Base-by-base conservation (phyloP, 1,140 invertebrate species). In the Dendroctonus valens region DNA sequence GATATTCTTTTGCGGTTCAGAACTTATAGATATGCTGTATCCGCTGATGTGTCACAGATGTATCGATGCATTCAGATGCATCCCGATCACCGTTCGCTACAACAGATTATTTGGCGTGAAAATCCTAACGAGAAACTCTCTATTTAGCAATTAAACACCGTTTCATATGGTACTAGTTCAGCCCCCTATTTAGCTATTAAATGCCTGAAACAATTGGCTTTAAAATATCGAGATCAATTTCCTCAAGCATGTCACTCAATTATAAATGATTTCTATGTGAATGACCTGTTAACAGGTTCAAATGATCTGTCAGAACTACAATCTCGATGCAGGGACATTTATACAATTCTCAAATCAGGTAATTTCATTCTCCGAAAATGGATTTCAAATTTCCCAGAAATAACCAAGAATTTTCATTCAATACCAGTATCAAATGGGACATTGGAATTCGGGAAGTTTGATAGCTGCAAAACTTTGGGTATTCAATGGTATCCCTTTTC, bases 201-300 rank as follows among this genome's bases (percentile, higher is more conserved):
- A n/a, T 71, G 69, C 54, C 37, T 75, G 40, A 15, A 63, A 7
- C 52, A 71, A 44, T 15, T 74, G 7, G 69, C 68, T 48, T 3
- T 57, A 2, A 66, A 74, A 44, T 5, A 15, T 70, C 0, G 7
- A 9, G 9, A 55, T 39, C 26, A 38, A 41, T 78, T 68, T 67
- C 78, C 76, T 5, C 15, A 41, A 0, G 76, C 70, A n/a, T 48
- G 72, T 15, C 39, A 69, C 66, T 65, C 76, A 2, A 64, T 78
- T 6, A 63, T 69, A 48, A 63, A 55, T 11, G 75, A 78, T 65
- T 71, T 78, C n/a, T 79, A 79, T 57, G 74, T 79, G 40, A 80
- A 83, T 69, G 79, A 82, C 69, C 51, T 77, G 3, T 49, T 79
- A 12, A 73, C 74, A n/a, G 79, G 80, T 5, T 68, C 65, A 3